A percentile compares a stretch with the other conserved stretches of the same genome.
Conservation (phyloP, 2,113 vertebrate genomes). For the Takifugu bimaculatus region DNA sequence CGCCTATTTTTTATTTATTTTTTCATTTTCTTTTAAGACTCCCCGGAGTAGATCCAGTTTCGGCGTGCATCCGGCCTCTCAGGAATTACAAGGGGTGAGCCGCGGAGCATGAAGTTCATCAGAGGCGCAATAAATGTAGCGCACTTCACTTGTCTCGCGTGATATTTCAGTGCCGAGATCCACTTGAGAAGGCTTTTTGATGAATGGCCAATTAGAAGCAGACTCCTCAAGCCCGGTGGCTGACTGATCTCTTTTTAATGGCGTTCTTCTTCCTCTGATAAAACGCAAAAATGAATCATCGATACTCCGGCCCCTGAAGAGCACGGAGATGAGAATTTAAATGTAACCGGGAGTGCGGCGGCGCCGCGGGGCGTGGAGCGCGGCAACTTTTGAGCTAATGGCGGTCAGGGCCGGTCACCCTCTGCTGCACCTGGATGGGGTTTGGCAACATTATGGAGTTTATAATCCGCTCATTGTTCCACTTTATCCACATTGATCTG, state of each 20-base stretch:
- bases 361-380: slow-evolving; percentile 23
- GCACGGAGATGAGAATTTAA: slow-evolving; percentile 45
- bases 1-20: background rate
- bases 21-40: background rate
- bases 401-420: slow-evolving; percentile 22
- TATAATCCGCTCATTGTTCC: slow-evolving; percentile 20
- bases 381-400: background rate
- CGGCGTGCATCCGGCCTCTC: slow-evolving; percentile 7
- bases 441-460: background rate
- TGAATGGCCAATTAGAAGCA: slow-evolving; percentile 77
- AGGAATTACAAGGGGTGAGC: slow-evolving; percentile 13
- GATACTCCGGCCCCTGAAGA: slow-evolving; percentile 60
- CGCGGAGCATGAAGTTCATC: slow-evolving; percentile 57
- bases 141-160: slow-evolving; percentile 67
- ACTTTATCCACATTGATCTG: slow-evolving; percentile 17
- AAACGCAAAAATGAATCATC: slow-evolving; percentile 77
- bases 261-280: slow-evolving; percentile 77
- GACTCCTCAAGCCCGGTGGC: slow-evolving; percentile 68
- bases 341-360: slow-evolving; percentile 62
- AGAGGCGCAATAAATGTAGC: slow-evolving; percentile 68
- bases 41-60: background rate
- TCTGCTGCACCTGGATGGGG: slow-evolving; percentile 36
- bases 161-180: slow-evolving; percentile 64
- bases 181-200: slow-evolving; percentile 73
- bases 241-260: slow-evolving; percentile 79